Evolutionary conservation across 2,113 vertebrate species (phyloP), one percentile per base, ranked within the genome.

Genomic region (Piliocolobus tephrosceles): DNA sequence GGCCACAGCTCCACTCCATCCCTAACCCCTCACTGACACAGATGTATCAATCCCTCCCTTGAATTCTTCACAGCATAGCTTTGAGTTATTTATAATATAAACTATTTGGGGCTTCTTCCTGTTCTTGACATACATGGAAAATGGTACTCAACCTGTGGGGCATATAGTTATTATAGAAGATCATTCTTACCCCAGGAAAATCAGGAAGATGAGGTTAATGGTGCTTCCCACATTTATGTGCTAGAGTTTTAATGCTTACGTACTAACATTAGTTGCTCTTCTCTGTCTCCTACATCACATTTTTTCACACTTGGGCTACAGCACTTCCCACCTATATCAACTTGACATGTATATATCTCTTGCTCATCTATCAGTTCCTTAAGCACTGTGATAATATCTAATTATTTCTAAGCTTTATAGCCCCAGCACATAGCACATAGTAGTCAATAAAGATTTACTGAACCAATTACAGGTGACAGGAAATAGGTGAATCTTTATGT

Each of bases 381-480:
- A 83, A 80, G 23, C 11, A 76, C 27, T 68, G 17, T 32, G 85
- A 88, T 45, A 72, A 52, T 30, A 89, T 30, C 17, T 91, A 86
- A 90, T 83, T 81, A 64, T 64, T 64, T 64, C 27, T 64, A 91
- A 73, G 50, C 25, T 47, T 64, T 61, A 88, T 3, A 79, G 47
- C 11, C 4, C 8, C 22, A 72, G 84, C 27, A 95, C 38, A 92
- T 1, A 78, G 38, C 45, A 94, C 25, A 70, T 14, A 79, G 38
- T 52, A 90, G 18, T 27, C 86, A 91, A 87, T 87, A 91, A 83
- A 90, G 32, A 96, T 73, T 66, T 81, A 32, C 32, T 64, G 55
- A 79, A 58, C 96, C 43, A 76, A 92, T 20, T 43, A 38, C 9
- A 75, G 47, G 83, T 83, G 79, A 58, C 14, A 81, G 45, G 68